These are phyloP conservation scores for Hemichromis elongatus DNA, from an alignment of 2,113 vertebrate species.

Conservation along the genomic window DNA sequence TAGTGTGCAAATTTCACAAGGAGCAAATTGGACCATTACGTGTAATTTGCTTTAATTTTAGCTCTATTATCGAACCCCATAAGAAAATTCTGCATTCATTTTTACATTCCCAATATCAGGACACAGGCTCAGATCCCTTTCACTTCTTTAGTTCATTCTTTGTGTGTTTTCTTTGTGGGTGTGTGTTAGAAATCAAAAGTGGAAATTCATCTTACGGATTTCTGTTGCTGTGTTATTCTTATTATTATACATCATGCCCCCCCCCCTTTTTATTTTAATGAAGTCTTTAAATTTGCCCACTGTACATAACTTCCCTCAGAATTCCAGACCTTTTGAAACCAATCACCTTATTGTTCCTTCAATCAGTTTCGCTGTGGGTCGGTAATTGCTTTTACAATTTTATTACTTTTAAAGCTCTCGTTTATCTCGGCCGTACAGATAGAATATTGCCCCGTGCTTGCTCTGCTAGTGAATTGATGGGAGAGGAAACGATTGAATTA, in stretches of 20 bases:
- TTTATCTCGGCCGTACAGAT: constrained; percentile 64
- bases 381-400: constrained; percentile 72
- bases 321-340: constrained; percentile 46
- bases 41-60: constrained; percentile 41
- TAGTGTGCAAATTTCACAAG: constrained; percentile 15
- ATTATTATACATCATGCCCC: neutral
- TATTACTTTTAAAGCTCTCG: constrained; percentile 70
- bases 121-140: neutral
- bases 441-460: constrained; percentile 60
- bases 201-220: neutral
- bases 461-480: constrained; percentile 58
- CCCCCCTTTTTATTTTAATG: constrained; percentile 7
- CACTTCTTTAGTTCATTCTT: neutral
- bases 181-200: neutral
- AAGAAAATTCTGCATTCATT: neutral
- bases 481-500: constrained; percentile 69
- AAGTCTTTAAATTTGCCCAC: constrained; percentile 43
- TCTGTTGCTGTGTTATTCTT: neutral
- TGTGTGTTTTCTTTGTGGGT: neutral
- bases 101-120: neutral
- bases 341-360: constrained; percentile 59
- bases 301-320: constrained; percentile 39
- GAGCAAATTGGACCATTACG: constrained; percentile 42
- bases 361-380: constrained; percentile 49
- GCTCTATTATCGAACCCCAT: neutral